Conservation (phyloP, 1,140 invertebrate genomes). For the Vollenhovia emeryi region DNA sequence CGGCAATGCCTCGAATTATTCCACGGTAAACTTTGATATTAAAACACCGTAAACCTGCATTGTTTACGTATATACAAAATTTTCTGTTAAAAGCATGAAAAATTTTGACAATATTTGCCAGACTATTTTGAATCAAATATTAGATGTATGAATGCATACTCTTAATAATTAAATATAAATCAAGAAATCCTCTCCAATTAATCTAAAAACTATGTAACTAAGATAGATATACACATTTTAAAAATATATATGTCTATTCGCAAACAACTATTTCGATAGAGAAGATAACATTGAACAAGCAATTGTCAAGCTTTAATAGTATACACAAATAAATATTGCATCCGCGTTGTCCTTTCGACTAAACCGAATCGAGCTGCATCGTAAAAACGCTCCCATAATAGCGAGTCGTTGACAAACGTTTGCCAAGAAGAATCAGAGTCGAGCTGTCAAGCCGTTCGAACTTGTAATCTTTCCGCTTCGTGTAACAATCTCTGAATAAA, state of each 20-base stretch:
- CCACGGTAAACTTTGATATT: constrained; percentile 22
- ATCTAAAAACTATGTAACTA: neutral
- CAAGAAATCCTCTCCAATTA: neutral
- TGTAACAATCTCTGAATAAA: too few species aligned
- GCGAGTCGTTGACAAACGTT: too few species aligned
- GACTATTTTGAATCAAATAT: neutral
- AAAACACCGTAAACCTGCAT: neutral
- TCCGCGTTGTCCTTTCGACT: too few species aligned
- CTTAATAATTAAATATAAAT: neutral
- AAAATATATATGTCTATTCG: too few species aligned
- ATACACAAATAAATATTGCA: neutral
- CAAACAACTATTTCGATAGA: too few species aligned
- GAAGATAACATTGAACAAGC: neutral
- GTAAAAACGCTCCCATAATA: too few species aligned
- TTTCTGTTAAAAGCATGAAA: neutral
- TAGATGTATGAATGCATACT: neutral
- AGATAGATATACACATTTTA: too few species aligned
- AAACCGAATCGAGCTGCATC: too few species aligned
- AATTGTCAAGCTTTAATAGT: neutral
- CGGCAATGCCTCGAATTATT: constrained; percentile 17
- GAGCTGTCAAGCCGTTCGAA: too few species aligned
- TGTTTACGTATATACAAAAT: neutral
- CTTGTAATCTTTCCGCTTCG: too few species aligned
- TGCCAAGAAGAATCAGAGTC: too few species aligned
- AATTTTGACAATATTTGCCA: neutral